Base-by-base conservation (phyloP, 2,113 vertebrate species). In the Nesoenas mayeri region DNA sequence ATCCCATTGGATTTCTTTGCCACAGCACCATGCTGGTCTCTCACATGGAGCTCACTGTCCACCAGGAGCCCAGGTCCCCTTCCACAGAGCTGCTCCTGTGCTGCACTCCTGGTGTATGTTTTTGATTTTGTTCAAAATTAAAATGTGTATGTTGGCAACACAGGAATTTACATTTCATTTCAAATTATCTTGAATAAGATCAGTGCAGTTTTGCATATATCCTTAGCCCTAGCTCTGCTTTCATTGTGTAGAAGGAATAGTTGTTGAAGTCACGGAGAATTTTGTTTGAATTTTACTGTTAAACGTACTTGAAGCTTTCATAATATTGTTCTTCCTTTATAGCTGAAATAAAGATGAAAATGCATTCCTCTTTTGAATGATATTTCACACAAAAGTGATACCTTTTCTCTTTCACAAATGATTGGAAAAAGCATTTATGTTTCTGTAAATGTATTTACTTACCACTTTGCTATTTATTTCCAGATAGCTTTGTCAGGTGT, bases 361-460 rank as follows among this genome's bases (percentile, higher is more conserved):
- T 42, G 44, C 38, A 11, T 92, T 91, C 48, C 48, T 86, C 32
- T 60, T 86, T 48, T 71, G 75, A 81, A n/a, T 31, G 85, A 36
- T 86, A 61, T 87, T 87, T 86, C 89, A 61, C 73, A 74, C 57
- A 12, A 17, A 94, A 10, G 48, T 92, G 80, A 34, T 80, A 42
- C 2, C 67, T 96, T 80, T 93, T 38, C 64, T 62, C 51, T 72
- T 86, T 84, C 85, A n/a, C 36, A 92, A 51, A 69, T 32, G 72
- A 66, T 91, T 53, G 84, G 72, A 74, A 72, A 92, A 84, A 15
- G 65, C 60, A 31, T 91, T 88, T 96, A 60, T 73, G 77, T 72
- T 88, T 81, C 83, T 81, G 19, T 74, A 88, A 81, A 92, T 42
- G 79, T 92, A 38, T 97, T 95, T 96, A 74, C 61, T 64, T 56